Evolutionary conservation across 1,140 invertebrate genomes (phyloP).

Genomic region (Trichonephila clavata): DNA sequence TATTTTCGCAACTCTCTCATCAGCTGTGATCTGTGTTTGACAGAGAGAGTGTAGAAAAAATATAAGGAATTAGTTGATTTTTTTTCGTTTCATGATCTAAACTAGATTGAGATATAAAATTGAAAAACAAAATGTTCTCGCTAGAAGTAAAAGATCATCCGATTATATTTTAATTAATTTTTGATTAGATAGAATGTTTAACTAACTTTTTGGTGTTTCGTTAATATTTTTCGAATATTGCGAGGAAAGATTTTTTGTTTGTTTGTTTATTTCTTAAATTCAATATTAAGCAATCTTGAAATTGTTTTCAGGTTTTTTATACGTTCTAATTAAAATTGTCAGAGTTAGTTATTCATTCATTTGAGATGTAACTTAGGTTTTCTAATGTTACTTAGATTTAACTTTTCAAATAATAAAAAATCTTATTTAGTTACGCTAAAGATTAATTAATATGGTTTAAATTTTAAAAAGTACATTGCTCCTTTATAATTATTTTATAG

Average conservation of each 20-base stretch:
- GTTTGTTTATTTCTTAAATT: too few species aligned
- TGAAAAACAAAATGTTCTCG: not conserved
- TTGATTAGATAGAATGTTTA: not conserved
- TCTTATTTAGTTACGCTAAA: too few species aligned
- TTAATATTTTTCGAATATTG: not conserved
- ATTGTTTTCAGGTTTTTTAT: too few species aligned
- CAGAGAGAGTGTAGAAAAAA: not conserved
- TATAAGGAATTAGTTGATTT: not conserved
- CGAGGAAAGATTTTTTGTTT: not conserved
- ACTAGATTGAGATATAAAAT: not conserved
- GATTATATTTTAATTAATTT: constrained; percentile 2
- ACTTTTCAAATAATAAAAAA: too few species aligned
- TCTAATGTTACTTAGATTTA: too few species aligned
- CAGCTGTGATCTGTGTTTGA: not conserved
- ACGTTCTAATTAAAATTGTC: too few species aligned
- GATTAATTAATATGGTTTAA: too few species aligned
- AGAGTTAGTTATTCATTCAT: too few species aligned
- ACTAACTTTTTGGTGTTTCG: not conserved
- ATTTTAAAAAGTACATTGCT: too few species aligned
- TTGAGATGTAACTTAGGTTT: too few species aligned
- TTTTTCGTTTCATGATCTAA: not conserved
- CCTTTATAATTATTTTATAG: too few species aligned
- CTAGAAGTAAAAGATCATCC: not conserved
- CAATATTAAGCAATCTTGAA: too few species aligned
- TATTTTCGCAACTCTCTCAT: not conserved